Percentiles rank a stretch among this genome's conserved stretches.
These are phyloP conservation scores for Camelus bactrianus DNA, from an alignment of 2,113 vertebrate species.

Conservation along the genomic window DNA sequence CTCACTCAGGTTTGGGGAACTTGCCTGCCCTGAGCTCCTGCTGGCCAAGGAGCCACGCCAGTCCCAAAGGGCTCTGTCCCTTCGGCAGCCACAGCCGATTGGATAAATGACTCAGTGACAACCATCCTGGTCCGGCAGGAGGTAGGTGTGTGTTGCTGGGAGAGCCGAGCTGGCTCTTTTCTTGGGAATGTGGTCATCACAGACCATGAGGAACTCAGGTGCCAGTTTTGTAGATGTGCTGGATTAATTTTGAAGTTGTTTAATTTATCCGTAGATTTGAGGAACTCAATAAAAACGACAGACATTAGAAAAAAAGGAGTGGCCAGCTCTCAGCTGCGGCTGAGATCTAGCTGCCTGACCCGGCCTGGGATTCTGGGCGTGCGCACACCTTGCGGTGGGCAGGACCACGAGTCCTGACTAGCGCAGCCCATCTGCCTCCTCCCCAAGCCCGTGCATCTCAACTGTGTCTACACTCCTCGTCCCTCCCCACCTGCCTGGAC, in stretches of 20 bases:
- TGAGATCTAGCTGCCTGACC: neutral
- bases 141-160: fast-evolving
- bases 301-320: neutral
- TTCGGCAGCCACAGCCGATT: neutral
- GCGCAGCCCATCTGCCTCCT: neutral
- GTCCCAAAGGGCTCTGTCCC: fast-evolving
- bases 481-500: neutral
- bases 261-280: neutral
- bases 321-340: neutral
- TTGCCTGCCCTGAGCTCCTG: neutral
- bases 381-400: neutral
- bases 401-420: neutral
- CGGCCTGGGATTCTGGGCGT: neutral
- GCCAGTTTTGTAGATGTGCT: neutral
- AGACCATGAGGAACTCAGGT: neutral
- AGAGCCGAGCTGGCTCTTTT: neutral
- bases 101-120: neutral
- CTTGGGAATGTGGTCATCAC: neutral
- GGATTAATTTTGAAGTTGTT: neutral
- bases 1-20: neutral
- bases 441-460: neutral
- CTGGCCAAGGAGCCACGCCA: neutral
- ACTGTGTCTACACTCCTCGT: fast-evolving
- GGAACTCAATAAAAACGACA: neutral
- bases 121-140: neutral